Percentiles rank a stretch among this genome's conserved stretches.
These are phyloP conservation scores for Dendroctonus valens DNA, from an alignment of 1,140 invertebrate genomes.

Conservation along the genomic window DNA sequence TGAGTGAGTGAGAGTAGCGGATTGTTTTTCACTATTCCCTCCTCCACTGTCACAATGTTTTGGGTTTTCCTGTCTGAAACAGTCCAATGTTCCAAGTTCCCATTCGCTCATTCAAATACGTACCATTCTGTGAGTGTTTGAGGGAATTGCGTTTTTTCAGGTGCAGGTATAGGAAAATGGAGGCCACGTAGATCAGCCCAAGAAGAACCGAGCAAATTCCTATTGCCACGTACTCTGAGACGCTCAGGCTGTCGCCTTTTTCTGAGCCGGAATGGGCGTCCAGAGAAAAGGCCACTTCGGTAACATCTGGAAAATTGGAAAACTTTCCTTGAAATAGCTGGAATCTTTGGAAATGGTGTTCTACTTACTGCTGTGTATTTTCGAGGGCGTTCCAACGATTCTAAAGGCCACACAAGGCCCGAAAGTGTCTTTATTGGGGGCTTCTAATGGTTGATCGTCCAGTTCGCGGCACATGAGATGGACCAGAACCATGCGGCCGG, in stretches of 20 bases:
- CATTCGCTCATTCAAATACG: no score
- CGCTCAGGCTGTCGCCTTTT: slow-evolving; percentile 56
- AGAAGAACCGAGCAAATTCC: slow-evolving; percentile 75
- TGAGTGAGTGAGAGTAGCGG: slow-evolving; percentile 62
- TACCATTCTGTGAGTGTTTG: slow-evolving; percentile 34
- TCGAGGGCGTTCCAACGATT: slow-evolving; percentile 74
- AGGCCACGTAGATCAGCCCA: slow-evolving; percentile 79
- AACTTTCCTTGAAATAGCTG: background rate
- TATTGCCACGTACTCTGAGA: slow-evolving; percentile 76
- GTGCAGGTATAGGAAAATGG: slow-evolving; percentile 77
- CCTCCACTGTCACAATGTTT: slow-evolving; percentile 51
- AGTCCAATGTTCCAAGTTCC: no score
- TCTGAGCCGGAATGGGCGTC: slow-evolving; percentile 60
- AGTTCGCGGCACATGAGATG: slow-evolving; percentile 77
- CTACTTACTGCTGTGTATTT: slow-evolving; percentile 62
- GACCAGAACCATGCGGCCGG: slow-evolving; percentile 76
- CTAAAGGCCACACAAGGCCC: slow-evolving; percentile 81
- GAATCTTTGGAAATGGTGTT: background rate
- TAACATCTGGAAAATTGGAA: slow-evolving; percentile 59
- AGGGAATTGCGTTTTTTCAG: slow-evolving; percentile 50
- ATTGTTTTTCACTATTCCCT: slow-evolving; percentile 73
- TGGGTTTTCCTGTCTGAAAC: background rate
- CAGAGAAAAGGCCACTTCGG: slow-evolving; percentile 73
- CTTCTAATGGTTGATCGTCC: slow-evolving; percentile 53
- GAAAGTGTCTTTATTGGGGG: slow-evolving; percentile 60